Evolutionary conservation across 2,797 vertebrate genomes (phyloP).

Genomic region (Eospalax fontanierii): DNA sequence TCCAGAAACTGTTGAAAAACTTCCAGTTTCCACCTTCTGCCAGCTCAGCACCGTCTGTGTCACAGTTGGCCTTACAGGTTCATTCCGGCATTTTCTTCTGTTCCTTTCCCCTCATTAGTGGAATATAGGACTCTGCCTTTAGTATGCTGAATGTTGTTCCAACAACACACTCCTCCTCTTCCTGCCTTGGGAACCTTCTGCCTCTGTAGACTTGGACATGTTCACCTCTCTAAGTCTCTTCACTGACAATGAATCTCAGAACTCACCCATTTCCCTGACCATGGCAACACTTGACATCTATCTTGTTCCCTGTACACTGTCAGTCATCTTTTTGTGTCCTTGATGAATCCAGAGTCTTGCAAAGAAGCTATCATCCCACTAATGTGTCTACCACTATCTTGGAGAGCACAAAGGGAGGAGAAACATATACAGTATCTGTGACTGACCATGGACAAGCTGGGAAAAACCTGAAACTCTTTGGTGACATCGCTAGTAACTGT

Average conservation of each 20-base stretch:
- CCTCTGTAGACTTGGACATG: background rate
- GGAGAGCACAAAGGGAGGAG: background rate
- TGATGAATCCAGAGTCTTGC: background rate
- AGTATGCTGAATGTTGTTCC: too few species aligned
- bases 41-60: background rate
- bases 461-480: background rate
- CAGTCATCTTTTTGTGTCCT: background rate
- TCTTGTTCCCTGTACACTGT: background rate
- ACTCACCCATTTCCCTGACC: background rate
- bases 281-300: background rate
- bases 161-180: background rate
- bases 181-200: background rate
- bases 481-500: too few species aligned
- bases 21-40: too few species aligned
- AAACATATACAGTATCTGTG: background rate
- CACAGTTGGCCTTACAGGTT: background rate
- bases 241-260: background rate
- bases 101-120: too few species aligned
- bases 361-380: background rate
- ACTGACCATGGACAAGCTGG: background rate
- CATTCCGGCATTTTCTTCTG: background rate
- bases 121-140: too few species aligned
- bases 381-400: background rate
- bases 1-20: too few species aligned
- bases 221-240: background rate